Conservation (phyloP, 2,888 invertebrate genomes). For the Phyllotreta cruciferae region DNA sequence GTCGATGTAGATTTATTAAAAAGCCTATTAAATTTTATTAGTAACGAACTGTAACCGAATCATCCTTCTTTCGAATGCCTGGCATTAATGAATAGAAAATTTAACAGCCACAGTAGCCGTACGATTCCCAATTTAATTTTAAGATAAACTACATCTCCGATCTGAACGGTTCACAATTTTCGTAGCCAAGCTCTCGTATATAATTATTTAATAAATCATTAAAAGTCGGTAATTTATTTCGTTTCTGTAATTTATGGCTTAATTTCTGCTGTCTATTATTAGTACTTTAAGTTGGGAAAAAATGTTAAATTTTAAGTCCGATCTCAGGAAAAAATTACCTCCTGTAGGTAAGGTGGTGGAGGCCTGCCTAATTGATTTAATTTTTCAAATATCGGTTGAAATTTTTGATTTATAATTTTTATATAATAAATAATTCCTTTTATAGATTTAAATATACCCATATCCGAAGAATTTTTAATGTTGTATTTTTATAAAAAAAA, state of each 20-base stretch:
- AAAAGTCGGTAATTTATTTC: constrained; percentile 2
- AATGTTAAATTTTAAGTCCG: too few relatives aligned
- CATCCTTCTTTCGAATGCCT: constrained; percentile 4
- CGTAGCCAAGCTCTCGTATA: background rate
- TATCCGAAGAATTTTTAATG: too few relatives aligned
- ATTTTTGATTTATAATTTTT: too few relatives aligned
- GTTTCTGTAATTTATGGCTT: constrained; percentile 8
- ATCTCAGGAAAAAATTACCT: too few relatives aligned
- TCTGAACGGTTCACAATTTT: background rate
- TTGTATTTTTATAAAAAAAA: background rate
- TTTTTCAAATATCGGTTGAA: too few relatives aligned
- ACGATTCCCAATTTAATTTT: constrained; percentile 8
- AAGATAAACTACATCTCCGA: constrained; percentile 13
- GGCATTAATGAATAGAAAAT: constrained; percentile 1
- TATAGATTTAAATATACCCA: too few relatives aligned
- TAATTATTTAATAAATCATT: constrained; percentile 19
- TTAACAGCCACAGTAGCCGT: constrained; percentile 1
- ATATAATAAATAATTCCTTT: too few relatives aligned
- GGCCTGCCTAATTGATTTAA: too few relatives aligned
- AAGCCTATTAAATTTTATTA: background rate
- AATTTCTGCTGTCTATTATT: constrained; percentile 3
- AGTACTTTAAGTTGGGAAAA: too few relatives aligned
- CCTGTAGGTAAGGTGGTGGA: too few relatives aligned
- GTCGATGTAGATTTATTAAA: too few relatives aligned
- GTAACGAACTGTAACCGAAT: background rate